These are phyloP conservation scores for Clarias gariepinus DNA, from an alignment of 2,113 vertebrate species.

Conservation along the genomic window DNA sequence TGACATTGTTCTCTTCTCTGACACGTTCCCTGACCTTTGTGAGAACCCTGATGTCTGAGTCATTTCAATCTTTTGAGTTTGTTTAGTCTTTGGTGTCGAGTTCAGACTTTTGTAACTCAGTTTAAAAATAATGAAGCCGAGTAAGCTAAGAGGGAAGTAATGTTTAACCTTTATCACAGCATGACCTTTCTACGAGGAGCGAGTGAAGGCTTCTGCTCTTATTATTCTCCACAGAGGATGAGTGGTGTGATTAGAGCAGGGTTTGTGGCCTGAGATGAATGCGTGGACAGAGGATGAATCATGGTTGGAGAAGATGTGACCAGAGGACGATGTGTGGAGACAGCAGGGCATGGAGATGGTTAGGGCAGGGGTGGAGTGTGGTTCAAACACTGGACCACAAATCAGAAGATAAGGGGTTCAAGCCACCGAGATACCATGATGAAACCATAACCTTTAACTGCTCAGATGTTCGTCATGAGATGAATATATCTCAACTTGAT, in stretches of 20 bases:
- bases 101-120: background rate
- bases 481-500: too few species aligned
- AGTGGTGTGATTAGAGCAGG: background rate
- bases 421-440: too few species aligned
- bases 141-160: background rate
- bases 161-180: background rate
- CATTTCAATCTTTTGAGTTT: background rate
- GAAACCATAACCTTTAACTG: too few species aligned
- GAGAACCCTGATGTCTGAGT: background rate
- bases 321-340: background rate
- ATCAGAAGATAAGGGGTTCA: too few species aligned
- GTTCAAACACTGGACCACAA: too few species aligned
- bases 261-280: background rate
- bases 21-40: background rate
- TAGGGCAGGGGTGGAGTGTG: too few species aligned
- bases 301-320: background rate
- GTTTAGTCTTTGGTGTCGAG: constrained; percentile 4
- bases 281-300: background rate
- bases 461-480: too few species aligned
- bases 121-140: background rate
- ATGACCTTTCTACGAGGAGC: background rate
- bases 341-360: too few species aligned
- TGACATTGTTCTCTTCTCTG: background rate
- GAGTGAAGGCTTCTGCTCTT: background rate
- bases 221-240: background rate